Base-by-base conservation (phyloP, 2,888 invertebrate species). In the Agapostemon virescens region DNA sequence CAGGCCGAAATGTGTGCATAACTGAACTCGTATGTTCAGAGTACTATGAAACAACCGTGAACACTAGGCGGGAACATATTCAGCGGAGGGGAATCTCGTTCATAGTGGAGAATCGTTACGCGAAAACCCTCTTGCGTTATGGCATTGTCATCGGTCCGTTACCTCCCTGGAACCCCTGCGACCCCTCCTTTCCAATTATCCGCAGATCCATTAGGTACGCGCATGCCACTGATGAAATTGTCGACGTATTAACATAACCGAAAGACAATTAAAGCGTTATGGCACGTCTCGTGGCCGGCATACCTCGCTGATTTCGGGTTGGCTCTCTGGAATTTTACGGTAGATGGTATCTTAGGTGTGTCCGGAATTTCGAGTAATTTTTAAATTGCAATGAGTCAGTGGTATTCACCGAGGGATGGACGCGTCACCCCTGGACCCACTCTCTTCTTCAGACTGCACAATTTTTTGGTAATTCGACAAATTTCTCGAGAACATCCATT, bases 181-280 rank as follows among this genome's bases (percentile, higher is more conserved):
- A 74, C 76, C 77, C 80, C 81, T 74, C 76, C 79, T 68, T 86
- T 78, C 90, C 91, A 91, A 92, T 92, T 90, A 91, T 88, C 76
- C 79, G 86, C 82, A 88, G 90, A 89, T 89, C 91, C 90, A 91
- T 92, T 92, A 92, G 90, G 84, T 82, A 74, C 87, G 83, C 80
- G 83, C 86, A 86, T 86, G 83, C 88, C 85, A 49, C 70, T 69
- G 84, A 85, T 77, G 86, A 89, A 92, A 92, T 92, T 90, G 91
- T 91, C 87, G 85, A 71, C 87, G 85, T 89, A 91, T 92, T 91
- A 90, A 91, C 91, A 91, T 90, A 92, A 91, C 90, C 88, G 89
- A 83, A 86, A 85, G 86, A 85, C 89, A 88, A 91, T 91, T 91
- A 91, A 90, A 86, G 75, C 85, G 82, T 84, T 81, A 84, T 83